Evolutionary conservation across 2,797 vertebrate genomes (phyloP), one percentile per base, ranked within the genome.

Genomic region (Graptemys geographica): DNA sequence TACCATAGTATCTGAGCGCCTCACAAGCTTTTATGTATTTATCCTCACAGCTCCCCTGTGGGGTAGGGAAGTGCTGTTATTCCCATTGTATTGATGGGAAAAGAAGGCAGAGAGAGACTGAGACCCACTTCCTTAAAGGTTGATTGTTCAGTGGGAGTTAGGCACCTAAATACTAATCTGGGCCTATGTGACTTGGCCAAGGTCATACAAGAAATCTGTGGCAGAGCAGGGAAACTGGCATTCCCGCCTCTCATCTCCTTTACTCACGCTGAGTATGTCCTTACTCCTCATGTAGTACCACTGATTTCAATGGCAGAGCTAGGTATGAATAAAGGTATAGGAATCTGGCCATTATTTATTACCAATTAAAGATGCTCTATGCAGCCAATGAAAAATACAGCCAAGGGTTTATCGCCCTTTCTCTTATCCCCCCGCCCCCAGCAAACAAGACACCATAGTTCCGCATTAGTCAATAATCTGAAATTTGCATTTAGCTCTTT

Each of bases 321-420:
- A 41, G n/a, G n/a, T 37, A 72, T 8, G 49, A 97, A 95, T 91
- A 97, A 96, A 97, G 94, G 52, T 82, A 91, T 1, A 97, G 95
- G 97, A 97, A 96, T 69, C 95, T 92, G 90, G 90, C 94, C 94
- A 94, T 94, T 96, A 89, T 94, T 92, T 92, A 93, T 27, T 37
- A 69, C 18, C 10, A 21, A 37, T 69, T n/a, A 11, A 69, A 37
- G 33, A 9, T 69, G 33, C 18, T 69, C 5, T n/a, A 69, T n/a
- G 62, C 33, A 65, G 62, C 33, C 33, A n/a, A 33, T 65, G 16
- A 65, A n/a, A n/a, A n/a, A 19, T 69, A 21, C n/a, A 37, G n/a
- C 19, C 65, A 69, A 69, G 65, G 5, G 33, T 55, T 53, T 47
- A 31, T 51, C n/a, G 9, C 76, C 49, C 6, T 52, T 3, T 81